These are phyloP conservation scores for Heteractis magnifica DNA, from an alignment of 92 coral and sea anemone species.

Conservation along the genomic window DNA sequence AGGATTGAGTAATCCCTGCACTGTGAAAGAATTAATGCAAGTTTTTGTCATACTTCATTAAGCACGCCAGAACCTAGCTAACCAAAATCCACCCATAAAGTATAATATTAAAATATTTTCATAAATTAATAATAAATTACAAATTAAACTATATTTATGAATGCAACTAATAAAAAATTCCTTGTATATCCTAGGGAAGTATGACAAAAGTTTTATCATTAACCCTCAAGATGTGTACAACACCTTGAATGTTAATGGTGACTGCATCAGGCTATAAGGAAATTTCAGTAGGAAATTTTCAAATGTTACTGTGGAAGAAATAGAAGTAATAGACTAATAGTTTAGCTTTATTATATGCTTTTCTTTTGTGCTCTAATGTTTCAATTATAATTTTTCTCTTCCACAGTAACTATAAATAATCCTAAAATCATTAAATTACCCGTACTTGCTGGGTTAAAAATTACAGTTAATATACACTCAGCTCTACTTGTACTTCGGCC, in stretches of 20 bases:
- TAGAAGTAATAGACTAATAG: too few species aligned
- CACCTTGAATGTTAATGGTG: neutral
- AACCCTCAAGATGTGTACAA: neutral
- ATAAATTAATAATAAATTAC: neutral
- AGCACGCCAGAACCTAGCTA: neutral
- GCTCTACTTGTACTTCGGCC: neutral
- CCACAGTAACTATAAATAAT: slow-evolving; percentile 2
- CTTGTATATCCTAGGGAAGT: neutral
- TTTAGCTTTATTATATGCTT: neutral
- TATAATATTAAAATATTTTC: neutral
- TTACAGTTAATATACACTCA: neutral
- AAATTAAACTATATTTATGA: neutral
- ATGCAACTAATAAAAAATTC: neutral
- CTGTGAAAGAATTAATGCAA: neutral
- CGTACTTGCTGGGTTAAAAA: neutral
- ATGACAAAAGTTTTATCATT: neutral
- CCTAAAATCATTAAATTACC: too few species aligned
- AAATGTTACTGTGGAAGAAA: slow-evolving; percentile 1
- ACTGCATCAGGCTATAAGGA: neutral
- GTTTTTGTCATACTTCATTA: neutral
- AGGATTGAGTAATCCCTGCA: neutral
- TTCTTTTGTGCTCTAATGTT: neutral
- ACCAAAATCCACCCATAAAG: neutral
- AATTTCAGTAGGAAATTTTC: slow-evolving; percentile 4
- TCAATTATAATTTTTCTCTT: neutral